Evolutionary conservation across 2,113 vertebrate species (phyloP).

Genomic region (Vanacampus margaritifer): DNA sequence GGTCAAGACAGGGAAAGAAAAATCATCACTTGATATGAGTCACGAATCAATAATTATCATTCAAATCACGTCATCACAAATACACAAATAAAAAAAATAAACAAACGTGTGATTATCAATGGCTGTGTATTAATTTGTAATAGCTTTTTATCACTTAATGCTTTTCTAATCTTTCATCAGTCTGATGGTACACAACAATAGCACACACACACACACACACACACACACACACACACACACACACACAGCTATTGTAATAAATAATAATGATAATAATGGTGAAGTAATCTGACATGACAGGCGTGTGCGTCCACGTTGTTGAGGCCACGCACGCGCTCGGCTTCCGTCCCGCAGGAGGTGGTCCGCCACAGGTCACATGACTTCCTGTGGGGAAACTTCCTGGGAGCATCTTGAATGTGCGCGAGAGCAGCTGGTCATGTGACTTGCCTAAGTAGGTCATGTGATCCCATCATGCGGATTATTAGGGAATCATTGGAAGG

Average conservation of each 20-base stretch:
- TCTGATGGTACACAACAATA: conserved; percentile 55
- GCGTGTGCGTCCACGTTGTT: too few species aligned
- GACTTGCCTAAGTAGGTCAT: conserved; percentile 2
- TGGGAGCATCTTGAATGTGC: background rate
- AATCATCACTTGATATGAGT: too few species aligned
- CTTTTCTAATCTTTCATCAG: conserved; percentile 69
- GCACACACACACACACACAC: conserved; percentile 43
- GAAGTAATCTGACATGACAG: background rate
- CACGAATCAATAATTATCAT: too few species aligned
- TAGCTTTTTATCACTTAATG: conserved; percentile 68
- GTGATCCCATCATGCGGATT: conserved; percentile 5
- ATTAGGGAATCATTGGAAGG: conserved; percentile 9
- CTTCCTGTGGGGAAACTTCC: background rate
- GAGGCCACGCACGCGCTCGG: too few species aligned
- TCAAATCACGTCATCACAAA: too few species aligned
- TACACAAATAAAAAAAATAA: too few species aligned
- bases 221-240: conserved; percentile 41
- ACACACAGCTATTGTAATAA: background rate
- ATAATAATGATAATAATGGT: conserved; percentile 46
- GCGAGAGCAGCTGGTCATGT: background rate
- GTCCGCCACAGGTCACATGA: background rate
- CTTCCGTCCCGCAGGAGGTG: too few species aligned
- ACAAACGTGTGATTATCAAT: background rate
- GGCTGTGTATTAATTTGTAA: conserved; percentile 62
- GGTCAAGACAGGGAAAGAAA: too few species aligned